These are phyloP conservation scores for Enteromius viviparus DNA, from an alignment of 2,797 vertebrate species.

Conservation along the genomic window DNA sequence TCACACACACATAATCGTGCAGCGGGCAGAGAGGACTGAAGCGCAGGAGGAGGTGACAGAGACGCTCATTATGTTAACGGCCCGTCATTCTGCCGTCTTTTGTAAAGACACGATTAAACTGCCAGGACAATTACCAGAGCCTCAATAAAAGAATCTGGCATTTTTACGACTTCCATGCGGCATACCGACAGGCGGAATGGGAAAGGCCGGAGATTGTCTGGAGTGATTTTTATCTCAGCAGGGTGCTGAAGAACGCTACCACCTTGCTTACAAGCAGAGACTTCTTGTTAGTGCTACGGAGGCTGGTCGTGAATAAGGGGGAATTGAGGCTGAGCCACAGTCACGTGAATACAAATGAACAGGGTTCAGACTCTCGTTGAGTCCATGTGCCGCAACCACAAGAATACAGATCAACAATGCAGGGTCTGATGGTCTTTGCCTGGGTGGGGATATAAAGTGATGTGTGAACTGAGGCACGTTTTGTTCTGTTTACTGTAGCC, in stretches of 20 bases:
- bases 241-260: slow-evolving; percentile 44
- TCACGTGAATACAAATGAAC: slow-evolving; percentile 62
- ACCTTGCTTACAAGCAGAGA: slow-evolving; percentile 48
- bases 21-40: slow-evolving; percentile 33
- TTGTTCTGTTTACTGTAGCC: slow-evolving; percentile 25
- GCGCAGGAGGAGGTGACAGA: slow-evolving; percentile 46
- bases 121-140: slow-evolving; percentile 54
- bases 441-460: slow-evolving; percentile 13
- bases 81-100: slow-evolving; percentile 55
- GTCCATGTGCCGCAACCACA: slow-evolving; percentile 25
- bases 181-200: slow-evolving; percentile 1
- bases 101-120: slow-evolving; percentile 56
- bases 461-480: slow-evolving; percentile 30
- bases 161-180: slow-evolving; percentile 47
- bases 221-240: slow-evolving; percentile 50
- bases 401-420: slow-evolving; percentile 59
- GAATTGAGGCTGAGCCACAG: slow-evolving; percentile 42
- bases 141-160: slow-evolving; percentile 48
- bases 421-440: slow-evolving; percentile 44
- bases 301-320: slow-evolving; percentile 36
- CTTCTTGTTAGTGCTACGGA: slow-evolving; percentile 50
- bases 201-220: slow-evolving; percentile 45
- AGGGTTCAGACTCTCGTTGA: slow-evolving; percentile 38
- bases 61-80: slow-evolving; percentile 60
- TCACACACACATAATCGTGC: slow-evolving; percentile 15